Percentiles rank a stretch among this genome's conserved stretches.
phyloP scores from a whole-genome alignment of 2,113 vertebrate genomes.

The Saccopteryx bilineata region DNA sequence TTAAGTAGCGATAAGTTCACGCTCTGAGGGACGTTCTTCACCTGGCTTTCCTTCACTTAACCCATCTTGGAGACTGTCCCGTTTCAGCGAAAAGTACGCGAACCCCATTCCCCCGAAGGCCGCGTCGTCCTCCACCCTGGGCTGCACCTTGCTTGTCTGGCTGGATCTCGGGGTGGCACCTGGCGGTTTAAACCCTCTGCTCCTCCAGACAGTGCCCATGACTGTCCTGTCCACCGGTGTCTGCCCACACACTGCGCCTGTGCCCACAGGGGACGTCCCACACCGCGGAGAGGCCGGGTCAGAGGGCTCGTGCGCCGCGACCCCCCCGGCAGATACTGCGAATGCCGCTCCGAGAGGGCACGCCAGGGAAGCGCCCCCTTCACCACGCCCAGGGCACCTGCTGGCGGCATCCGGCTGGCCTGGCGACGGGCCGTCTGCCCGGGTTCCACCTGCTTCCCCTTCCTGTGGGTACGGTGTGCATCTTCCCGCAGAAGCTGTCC shows the following conservation, averaged over 20 bases:
- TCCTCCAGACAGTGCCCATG: fast-evolving
- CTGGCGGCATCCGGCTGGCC: too few species aligned
- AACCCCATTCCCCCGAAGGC: too few species aligned
- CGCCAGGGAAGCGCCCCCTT: too few species aligned
- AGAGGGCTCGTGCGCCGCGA: too few species aligned
- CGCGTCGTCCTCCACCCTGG: fast-evolving
- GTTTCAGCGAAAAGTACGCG: too few species aligned
- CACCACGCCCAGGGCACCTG: too few species aligned
- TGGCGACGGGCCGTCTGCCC: too few species aligned
- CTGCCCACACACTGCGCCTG: fast-evolving
- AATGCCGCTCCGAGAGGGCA: too few species aligned
- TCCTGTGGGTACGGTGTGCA: too few species aligned
- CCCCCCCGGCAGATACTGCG: too few species aligned
- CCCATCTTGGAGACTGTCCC: fast-evolving
- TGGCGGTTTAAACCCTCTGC: fast-evolving
- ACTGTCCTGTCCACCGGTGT: fast-evolving
- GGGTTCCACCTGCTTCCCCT: too few species aligned
- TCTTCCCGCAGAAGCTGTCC: too few species aligned
- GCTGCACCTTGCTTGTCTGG: fast-evolving
- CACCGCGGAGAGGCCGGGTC: fast-evolving
- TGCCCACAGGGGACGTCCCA: fast-evolving
- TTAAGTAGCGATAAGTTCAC: fast-evolving
- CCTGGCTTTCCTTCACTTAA: neutral
- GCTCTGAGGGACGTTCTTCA: fast-evolving
- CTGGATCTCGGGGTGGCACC: fast-evolving